Conservation (phyloP, 1,140 invertebrate species). For the Trialeurodes vaporariorum region DNA sequence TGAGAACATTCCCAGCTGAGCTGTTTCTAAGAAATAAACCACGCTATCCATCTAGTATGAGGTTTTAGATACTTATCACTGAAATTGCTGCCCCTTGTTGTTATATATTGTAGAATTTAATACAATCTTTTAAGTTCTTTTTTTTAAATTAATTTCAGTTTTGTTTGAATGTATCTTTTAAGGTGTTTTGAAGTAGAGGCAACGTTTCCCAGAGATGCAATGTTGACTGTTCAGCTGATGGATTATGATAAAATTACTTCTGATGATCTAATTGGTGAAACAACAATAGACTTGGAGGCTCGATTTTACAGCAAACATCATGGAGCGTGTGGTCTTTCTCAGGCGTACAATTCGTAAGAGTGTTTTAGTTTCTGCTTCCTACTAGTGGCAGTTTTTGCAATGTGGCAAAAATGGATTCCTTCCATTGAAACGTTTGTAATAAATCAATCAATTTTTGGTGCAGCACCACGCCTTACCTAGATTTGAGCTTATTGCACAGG, state of each 20-base stretch:
- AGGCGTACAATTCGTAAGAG: conserved; percentile 50
- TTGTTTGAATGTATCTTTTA: no score
- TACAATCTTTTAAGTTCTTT: no score
- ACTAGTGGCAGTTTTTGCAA: neutral
- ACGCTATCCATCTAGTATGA: no score
- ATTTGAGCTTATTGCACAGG: neutral
- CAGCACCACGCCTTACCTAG: neutral
- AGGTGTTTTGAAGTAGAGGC: conserved; percentile 66
- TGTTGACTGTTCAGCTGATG: conserved; percentile 57
- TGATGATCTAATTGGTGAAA: conserved; percentile 76
- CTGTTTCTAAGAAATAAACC: no score
- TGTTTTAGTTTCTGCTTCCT: no score
- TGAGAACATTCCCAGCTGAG: no score
- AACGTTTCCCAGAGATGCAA: conserved; percentile 58
- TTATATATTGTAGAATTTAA: no score
- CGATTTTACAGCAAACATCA: conserved; percentile 67
- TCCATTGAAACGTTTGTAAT: no score
- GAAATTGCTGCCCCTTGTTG: no score
- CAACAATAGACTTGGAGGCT: conserved; percentile 76
- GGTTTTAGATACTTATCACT: no score
- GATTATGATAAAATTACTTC: conserved; percentile 55
- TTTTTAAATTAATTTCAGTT: no score
- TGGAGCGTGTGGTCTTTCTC: conserved; percentile 60
- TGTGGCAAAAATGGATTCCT: no score
- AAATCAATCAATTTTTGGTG: neutral